Conservation (phyloP, 2,113 vertebrate genomes). For the Piaya cayana region DNA sequence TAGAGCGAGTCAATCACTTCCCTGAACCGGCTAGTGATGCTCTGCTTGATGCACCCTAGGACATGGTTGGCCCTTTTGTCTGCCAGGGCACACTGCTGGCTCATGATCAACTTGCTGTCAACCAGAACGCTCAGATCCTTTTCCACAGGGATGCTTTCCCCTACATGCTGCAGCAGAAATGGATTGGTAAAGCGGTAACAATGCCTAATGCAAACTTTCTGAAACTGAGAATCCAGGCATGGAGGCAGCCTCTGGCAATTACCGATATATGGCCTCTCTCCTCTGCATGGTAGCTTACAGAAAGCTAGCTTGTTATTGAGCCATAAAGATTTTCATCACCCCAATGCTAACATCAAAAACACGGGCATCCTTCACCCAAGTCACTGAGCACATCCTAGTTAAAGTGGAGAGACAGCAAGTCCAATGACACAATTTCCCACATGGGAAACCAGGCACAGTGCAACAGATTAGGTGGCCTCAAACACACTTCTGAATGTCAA, state of each 20-base stretch:
- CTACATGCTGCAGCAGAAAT: fast-evolving
- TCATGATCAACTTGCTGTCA: too few relatives aligned
- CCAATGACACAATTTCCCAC: not conserved
- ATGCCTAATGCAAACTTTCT: not conserved
- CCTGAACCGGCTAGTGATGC: too few relatives aligned
- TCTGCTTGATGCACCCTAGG: too few relatives aligned
- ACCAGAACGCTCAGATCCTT: too few relatives aligned
- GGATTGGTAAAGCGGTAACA: not conserved
- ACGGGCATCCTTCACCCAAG: not conserved
- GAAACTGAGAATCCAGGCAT: not conserved
- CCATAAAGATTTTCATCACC: not conserved
- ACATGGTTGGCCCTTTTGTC: too few relatives aligned
- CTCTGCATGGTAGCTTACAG: not conserved
- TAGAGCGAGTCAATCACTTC: too few relatives aligned
- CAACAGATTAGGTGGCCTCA: not conserved
- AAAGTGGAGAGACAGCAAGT: not conserved
- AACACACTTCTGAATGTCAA: not conserved
- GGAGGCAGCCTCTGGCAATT: not conserved
- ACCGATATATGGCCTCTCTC: not conserved
- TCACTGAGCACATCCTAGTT: not conserved
- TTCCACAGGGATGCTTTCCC: too few relatives aligned
- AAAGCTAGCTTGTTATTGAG: not conserved
- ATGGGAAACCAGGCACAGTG: not conserved
- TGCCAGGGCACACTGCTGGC: too few relatives aligned
- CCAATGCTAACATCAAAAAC: not conserved